Evolutionary conservation across 2,113 vertebrate species (phyloP).

Genomic region (Hystrix brachyura): DNA sequence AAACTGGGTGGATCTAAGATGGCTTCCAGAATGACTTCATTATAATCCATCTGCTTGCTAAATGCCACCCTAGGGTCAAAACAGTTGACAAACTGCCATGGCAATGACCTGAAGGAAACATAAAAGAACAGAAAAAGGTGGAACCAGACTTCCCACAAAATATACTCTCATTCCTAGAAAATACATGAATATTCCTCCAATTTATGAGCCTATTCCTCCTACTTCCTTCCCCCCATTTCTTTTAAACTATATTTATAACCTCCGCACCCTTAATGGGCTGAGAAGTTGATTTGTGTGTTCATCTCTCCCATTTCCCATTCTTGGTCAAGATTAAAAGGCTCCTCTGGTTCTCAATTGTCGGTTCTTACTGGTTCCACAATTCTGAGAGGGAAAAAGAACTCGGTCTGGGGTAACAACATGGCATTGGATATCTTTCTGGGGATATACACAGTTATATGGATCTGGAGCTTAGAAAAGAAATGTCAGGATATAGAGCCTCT

Average conservation of each 20-base stretch:
- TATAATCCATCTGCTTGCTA: not conserved
- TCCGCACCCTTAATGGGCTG: not conserved
- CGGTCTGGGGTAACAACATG: not conserved
- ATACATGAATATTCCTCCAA: not conserved
- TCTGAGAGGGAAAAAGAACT: not conserved
- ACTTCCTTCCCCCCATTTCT: not conserved
- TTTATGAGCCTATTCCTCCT: not conserved
- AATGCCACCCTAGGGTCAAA: not conserved
- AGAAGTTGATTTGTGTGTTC: not conserved
- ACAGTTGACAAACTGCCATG: not conserved
- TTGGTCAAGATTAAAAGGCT: not conserved
- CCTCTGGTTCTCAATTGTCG: not conserved
- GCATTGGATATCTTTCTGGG: not conserved
- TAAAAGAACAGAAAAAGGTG: not conserved
- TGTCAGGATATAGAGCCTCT: not conserved
- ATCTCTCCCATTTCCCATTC: not conserved
- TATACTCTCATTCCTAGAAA: not conserved
- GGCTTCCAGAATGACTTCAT: not conserved
- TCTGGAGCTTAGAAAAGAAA: slow-evolving; percentile 13
- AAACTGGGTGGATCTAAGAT: not conserved
- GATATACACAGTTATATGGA: not conserved
- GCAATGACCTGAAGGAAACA: not conserved
- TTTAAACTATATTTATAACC: not conserved
- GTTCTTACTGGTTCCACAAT: not conserved
- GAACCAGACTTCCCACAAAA: not conserved